Base-by-base conservation (phyloP, 2,797 vertebrate genomes). In the Crocidura indochinensis region DNA sequence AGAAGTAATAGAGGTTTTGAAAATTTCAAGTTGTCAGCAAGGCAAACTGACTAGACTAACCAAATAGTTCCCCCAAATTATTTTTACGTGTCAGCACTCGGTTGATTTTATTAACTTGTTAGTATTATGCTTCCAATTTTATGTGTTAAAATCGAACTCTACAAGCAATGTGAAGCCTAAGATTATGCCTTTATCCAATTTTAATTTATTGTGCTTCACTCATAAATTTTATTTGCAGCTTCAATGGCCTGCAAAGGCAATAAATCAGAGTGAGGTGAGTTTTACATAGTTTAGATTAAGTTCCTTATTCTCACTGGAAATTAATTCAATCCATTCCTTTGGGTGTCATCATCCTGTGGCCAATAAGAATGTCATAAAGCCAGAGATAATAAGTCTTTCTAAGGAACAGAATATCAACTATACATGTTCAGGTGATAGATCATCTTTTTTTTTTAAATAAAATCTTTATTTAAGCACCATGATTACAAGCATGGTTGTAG, bases 51-150 rank as follows among this genome's bases (percentile, higher is more conserved):
- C 96, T 96, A 91, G 91, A 96, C 94, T 92, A 92, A 95, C 96
- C 96, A 97, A 98, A 97, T 98, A 97, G 97, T 94, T 10, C 31
- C 17, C 97, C 96, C 97, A 96, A 97, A 95, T 86, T 96, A 90
- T 97, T 97, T 98, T 97, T 97, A 95, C 97, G 97, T 97, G 97
- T 98, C 98, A 98, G 96, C 98, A 91, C 97, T 97, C 95, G 90
- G 97, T 94, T 97, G 94, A 92, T 98, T 98, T 97, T 97, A 98
- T 98, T 98, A 98, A 97, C 97, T 97, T 97, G 96, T 97, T 97
- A 96, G 96, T 95, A 97, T 98, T 98, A 97, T 97, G 94, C 97
- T 97, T 95, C 49, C 94, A 96, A 97, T 97, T 98, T 97, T 97
- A 96, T 95, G 95, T 93, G 93, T 96, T 96, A 97, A 91, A 97